Base-by-base conservation (phyloP, 2,888 invertebrate genomes). In the Eristalis arbustorum region DNA sequence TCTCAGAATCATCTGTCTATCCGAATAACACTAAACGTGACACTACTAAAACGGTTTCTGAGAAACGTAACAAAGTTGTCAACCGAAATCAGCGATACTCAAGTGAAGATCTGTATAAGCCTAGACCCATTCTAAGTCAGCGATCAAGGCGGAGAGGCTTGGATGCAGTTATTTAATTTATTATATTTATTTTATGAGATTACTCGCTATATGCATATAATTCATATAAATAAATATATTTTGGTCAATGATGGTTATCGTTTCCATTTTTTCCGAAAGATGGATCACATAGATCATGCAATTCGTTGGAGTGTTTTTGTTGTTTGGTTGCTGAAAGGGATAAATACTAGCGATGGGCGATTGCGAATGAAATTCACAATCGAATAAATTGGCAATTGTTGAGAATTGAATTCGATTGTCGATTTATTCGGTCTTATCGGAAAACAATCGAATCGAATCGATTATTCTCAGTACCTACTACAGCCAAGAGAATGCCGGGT, bases 61-160 rank as follows among this genome's bases (percentile, higher is more conserved):
- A 40, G n/a, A 77, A 88, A 75, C 78, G 71, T 56, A 89, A 64
- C 57, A 57, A 42, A 67, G 88, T 71, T n/a, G 57, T 79, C 10
- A 79, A 81, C 28, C 62, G 84, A 14, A 88, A 88, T 80, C 95
- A 96, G 91, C 93, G 95, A 83, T 96, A 96, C 90, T 94, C 94
- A 77, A 95, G 94, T 89, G 95, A 95, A 89, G 96, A 96, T 92
- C 93, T 96, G 78, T 96, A 96, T 91, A 96, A 96, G 91, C 96
- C 96, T 72, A 93, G 95, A 88, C 95, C 95, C 59, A 90, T 94
- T 57, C 93, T 95, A 89, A 94, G 94, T 81, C 93, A 94, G 85
- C 93, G 94, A 79, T 93, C 94, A 83, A 93, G 94, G 88, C 93
- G 94, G 87, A 91, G 93, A 83, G 92, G 90, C 63, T 88, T 91